Evolutionary conservation across 2,888 invertebrate genomes (phyloP).

Genomic region (Drosophila leonis): DNA sequence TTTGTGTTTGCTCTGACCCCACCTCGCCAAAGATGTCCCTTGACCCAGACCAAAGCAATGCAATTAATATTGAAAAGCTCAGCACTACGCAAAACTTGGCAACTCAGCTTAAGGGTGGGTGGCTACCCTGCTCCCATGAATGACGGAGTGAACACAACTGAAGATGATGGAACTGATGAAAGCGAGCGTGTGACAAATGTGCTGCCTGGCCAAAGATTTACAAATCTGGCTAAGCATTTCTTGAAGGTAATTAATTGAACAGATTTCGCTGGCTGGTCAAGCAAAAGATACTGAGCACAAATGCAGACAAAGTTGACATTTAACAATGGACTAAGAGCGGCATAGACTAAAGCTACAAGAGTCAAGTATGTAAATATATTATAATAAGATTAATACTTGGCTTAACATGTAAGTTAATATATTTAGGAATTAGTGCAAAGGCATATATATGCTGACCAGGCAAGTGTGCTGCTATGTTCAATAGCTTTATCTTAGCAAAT

Average conservation of each 20-base stretch:
- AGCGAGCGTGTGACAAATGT: slow-evolving; percentile 78
- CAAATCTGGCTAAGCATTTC: slow-evolving; percentile 55
- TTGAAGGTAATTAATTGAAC: slow-evolving; percentile 67
- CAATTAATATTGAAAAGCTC: slow-evolving; percentile 78
- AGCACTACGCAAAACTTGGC: slow-evolving; percentile 40
- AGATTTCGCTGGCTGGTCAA: slow-evolving; percentile 22
- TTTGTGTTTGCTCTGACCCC: slow-evolving; percentile 62
- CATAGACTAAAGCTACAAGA: neutral
- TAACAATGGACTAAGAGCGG: neutral
- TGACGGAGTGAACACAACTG: slow-evolving; percentile 28
- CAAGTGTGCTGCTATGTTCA: neutral
- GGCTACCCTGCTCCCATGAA: slow-evolving; percentile 15
- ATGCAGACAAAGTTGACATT: slow-evolving; percentile 1
- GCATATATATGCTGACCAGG: neutral
- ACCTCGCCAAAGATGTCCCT: slow-evolving; percentile 42
- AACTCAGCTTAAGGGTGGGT: slow-evolving; percentile 34
- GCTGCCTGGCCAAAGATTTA: slow-evolving; percentile 58
- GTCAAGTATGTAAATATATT: neutral
- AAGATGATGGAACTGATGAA: slow-evolving; percentile 74
- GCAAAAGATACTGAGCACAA: slow-evolving; percentile 10
- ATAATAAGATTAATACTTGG: neutral
- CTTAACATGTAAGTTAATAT: neutral
- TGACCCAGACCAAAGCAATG: slow-evolving; percentile 47
- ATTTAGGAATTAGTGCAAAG: neutral
- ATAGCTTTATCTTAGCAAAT: neutral